phyloP scores from a whole-genome alignment of 2,113 vertebrate genomes.

The Xenus cinereus region DNA sequence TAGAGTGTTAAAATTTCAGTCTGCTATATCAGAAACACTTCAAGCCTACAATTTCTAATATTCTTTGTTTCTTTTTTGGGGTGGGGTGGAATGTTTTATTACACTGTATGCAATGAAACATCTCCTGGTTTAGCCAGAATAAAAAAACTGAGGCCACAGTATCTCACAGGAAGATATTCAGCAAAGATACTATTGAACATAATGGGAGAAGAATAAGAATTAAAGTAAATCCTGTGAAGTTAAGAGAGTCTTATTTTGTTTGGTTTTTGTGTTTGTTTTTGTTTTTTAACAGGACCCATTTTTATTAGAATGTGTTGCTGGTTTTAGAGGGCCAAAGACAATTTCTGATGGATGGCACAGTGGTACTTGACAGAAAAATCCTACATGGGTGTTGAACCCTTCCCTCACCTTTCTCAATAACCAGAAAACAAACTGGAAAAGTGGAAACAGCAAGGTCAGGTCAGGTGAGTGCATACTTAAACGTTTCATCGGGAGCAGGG shows the following conservation, averaged over 20 bases:
- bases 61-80: neutral
- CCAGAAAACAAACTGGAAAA: conserved; percentile 43
- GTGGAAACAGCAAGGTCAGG: conserved; percentile 52
- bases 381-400: conserved; percentile 10
- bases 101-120: neutral
- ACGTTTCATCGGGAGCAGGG: conserved; percentile 37
- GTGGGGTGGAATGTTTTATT: neutral
- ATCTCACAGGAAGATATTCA: neutral
- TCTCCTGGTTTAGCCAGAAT: neutral
- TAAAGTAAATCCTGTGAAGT: neutral
- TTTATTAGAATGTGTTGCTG: neutral
- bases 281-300: neutral
- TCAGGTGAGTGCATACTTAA: conserved; percentile 45
- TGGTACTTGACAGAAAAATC: conserved; percentile 12
- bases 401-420: conserved; percentile 42
- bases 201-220: neutral
- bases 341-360: conserved; percentile 23
- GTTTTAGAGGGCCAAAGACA: neutral
- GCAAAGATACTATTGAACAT: neutral
- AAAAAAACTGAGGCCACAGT: neutral
- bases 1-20: neutral
- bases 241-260: neutral
- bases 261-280: neutral
- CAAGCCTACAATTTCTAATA: neutral
- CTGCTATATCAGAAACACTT: neutral